A percentile compares a stretch with the other conserved stretches of the same genome.
Evolutionary conservation across 2,888 invertebrate species (phyloP).

Genomic region (Hemaris fuciformis): DNA sequence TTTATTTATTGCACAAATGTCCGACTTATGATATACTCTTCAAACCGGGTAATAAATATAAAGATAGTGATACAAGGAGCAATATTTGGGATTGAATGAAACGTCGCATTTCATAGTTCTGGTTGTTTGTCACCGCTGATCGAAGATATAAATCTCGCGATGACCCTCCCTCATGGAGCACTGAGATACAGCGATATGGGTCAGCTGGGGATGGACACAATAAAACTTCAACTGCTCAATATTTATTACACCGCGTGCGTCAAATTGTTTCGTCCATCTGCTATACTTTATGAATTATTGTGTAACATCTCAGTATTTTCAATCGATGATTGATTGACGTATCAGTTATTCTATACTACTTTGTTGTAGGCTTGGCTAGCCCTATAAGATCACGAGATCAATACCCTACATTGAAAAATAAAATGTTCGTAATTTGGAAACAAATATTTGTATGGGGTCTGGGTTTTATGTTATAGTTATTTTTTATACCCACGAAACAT

Average conservation of each 20-base stretch:
- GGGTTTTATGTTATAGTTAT: too few species aligned
- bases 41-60: constrained; percentile 17
- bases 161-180: constrained; percentile 61
- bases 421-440: too few species aligned
- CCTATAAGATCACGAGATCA: too few species aligned
- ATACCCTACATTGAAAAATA: too few species aligned
- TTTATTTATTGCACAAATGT: not conserved
- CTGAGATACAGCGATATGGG: constrained; percentile 52
- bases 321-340: not conserved
- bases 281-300: not conserved
- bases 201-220: constrained; percentile 62
- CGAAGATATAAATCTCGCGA: constrained; percentile 61
- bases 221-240: constrained; percentile 55
- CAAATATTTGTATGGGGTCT: too few species aligned
- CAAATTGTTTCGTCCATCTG: constrained; percentile 14
- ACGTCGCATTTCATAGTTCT: constrained; percentile 55
- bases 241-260: constrained; percentile 44
- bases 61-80: constrained; percentile 26
- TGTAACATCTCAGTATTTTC: not conserved
- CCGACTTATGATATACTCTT: not conserved
- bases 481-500: too few species aligned
- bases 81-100: constrained; percentile 43
- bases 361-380: too few species aligned
- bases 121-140: constrained; percentile 58
- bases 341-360: too few species aligned